phyloP scores from a whole-genome alignment of 2,797 vertebrate species.

The Chaetophractus vellerosus region DNA sequence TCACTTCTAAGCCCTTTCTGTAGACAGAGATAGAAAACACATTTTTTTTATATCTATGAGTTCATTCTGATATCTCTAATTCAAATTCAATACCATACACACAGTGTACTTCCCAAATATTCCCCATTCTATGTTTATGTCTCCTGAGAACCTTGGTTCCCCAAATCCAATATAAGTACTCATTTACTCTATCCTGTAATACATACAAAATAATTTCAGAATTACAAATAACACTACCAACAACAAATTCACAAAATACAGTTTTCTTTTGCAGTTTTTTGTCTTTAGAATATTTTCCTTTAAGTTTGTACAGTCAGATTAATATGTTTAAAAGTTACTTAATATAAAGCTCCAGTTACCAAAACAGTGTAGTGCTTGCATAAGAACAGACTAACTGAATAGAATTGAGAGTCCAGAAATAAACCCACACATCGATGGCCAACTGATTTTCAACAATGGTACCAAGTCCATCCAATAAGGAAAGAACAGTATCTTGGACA shows the following conservation, averaged over 20 bases:
- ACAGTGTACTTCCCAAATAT: background rate
- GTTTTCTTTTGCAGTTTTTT: background rate
- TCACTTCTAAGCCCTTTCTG: background rate
- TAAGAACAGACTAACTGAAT: too few species aligned
- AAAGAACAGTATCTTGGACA: too few species aligned
- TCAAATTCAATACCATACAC: background rate
- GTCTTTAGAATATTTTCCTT: background rate
- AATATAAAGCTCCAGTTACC: too few species aligned
- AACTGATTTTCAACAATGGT: too few species aligned
- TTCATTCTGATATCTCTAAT: background rate
- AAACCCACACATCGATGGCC: too few species aligned
- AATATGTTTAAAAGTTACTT: conserved; percentile 30
- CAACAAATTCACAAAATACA: background rate
- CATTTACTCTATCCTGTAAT: background rate
- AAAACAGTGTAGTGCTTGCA: too few species aligned
- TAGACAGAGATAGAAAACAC: background rate
- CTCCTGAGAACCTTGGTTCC: conserved; percentile 4
- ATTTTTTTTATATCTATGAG: background rate
- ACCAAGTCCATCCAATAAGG: too few species aligned
- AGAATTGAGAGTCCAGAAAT: too few species aligned
- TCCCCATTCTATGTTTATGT: background rate
- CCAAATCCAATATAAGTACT: conserved; percentile 6
- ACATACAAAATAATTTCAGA: conserved; percentile 38
- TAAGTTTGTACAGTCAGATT: background rate
- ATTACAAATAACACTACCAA: background rate